These are phyloP conservation scores for Sorex maritimensis DNA, from an alignment of 2,797 vertebrate species.

Conservation along the genomic window DNA sequence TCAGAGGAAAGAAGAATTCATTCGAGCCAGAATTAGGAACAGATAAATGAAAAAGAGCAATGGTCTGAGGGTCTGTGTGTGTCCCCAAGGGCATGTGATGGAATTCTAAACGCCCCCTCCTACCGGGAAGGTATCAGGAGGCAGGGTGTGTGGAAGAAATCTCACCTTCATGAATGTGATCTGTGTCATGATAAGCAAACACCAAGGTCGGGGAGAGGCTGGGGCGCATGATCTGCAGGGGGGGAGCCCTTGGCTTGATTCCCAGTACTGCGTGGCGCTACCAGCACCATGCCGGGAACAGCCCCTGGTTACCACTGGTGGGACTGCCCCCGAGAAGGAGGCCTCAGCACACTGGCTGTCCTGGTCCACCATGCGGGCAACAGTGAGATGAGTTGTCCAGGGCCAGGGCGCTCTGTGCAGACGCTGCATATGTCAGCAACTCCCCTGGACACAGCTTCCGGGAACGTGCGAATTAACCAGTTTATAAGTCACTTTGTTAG, in stretches of 20 bases:
- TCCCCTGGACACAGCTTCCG: not conserved
- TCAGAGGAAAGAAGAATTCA: conserved; percentile 42
- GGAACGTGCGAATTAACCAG: not conserved
- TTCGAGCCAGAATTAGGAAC: conserved; percentile 2
- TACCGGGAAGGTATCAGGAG: not conserved
- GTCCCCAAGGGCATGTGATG: not conserved
- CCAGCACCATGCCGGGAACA: no score
- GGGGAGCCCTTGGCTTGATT: no score
- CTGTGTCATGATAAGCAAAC: not conserved
- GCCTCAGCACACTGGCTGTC: not conserved
- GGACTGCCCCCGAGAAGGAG: no score
- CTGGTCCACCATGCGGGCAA: not conserved
- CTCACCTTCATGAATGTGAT: not conserved
- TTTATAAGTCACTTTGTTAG: not conserved
- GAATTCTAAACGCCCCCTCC: not conserved
- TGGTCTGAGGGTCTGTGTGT: not conserved
- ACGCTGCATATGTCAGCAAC: not conserved
- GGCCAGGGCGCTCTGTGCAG: not conserved
- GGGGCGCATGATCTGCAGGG: no score
- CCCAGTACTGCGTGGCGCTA: no score
- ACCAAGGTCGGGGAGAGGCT: no score
- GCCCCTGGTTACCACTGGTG: no score
- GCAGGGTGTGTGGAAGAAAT: not conserved
- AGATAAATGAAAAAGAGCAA: conserved; percentile 9
- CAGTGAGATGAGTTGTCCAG: not conserved